Base-by-base conservation (phyloP, 2,113 vertebrate genomes). In the Phoenicopterus ruber region DNA sequence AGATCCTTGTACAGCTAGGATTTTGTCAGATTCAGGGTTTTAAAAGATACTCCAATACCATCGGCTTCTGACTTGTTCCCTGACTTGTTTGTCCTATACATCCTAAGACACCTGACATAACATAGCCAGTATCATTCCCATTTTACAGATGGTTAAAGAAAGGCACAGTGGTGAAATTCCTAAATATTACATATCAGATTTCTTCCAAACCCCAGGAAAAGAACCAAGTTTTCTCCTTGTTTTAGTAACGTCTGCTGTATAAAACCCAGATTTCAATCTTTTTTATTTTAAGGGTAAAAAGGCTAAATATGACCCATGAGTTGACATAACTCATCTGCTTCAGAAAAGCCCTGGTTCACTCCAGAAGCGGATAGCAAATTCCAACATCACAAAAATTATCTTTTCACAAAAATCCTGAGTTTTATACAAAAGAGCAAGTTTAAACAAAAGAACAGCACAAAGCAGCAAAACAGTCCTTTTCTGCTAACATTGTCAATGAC, bases 271-370 rank as follows among this genome's bases (percentile, higher is more conserved):
- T 97, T 98, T 94, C 88, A 95, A 94, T 94, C 95, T 93, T 97
- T 97, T 95, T 96, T 94, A 97, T 96, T 97, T 97, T 95, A 97
- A 97, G 95, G 78, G 95, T 93, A 97, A 97, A 94, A 97, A 97
- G 82, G 87, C 96, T 96, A 97, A 97, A 94, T 95, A 85, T 69
- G 89, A 94, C 83, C 92, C 20, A 86, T 55, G 82, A 96, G 96
- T 38, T 95, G 96, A 97, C 87, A 95, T 70, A 97, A 97, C 88
- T 98, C 92, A 76, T 97, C 93, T 97, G 66, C 83, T 95, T 97
- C 96, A 97, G 91, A 96, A 96, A 98, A 96, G 80, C 65, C 55
- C 57, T 84, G 89, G 62, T 95, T 93, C 42, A 65, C 88, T 96
- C 91, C 89, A 96, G 92, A 88, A 95, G 82, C 4, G 13, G 49